Percentiles rank a stretch among this genome's conserved stretches.
phyloP scores from a whole-genome alignment of 2,113 vertebrate species.

The Capricornis sumatraensis region DNA sequence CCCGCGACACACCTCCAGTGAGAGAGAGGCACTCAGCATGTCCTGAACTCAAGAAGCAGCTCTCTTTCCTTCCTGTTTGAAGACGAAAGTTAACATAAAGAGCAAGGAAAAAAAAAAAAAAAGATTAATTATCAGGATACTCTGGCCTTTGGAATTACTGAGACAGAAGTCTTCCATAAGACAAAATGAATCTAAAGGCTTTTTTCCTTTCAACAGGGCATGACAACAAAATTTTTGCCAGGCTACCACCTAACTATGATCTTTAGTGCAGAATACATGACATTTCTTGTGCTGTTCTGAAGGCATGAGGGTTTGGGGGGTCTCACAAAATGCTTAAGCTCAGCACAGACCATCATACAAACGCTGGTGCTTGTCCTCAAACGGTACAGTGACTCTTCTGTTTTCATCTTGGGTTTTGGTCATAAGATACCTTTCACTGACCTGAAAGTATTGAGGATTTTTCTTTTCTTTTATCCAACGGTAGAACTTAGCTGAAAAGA shows the following conservation, averaged over 20 bases:
- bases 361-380: conserved; percentile 43
- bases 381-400: neutral
- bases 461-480: neutral
- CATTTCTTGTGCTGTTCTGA: neutral
- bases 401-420: conserved; percentile 20
- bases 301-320: neutral
- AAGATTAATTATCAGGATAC: neutral
- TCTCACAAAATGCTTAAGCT: neutral
- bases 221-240: neutral
- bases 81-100: neutral
- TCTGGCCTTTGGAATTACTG: neutral
- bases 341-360: neutral
- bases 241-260: neutral
- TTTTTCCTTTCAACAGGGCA: neutral
- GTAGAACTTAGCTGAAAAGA: conserved; percentile 51
- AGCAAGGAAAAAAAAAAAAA: neutral
- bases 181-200: neutral
- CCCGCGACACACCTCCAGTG: neutral
- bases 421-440: conserved; percentile 33
- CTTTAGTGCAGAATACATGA: neutral
- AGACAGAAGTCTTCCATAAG: neutral
- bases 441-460: conserved; percentile 9
- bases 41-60: neutral
- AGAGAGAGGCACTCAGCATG: neutral
- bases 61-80: neutral